Base-by-base conservation (phyloP, 2,113 vertebrate genomes). In the Neolamprologus devosi region DNA sequence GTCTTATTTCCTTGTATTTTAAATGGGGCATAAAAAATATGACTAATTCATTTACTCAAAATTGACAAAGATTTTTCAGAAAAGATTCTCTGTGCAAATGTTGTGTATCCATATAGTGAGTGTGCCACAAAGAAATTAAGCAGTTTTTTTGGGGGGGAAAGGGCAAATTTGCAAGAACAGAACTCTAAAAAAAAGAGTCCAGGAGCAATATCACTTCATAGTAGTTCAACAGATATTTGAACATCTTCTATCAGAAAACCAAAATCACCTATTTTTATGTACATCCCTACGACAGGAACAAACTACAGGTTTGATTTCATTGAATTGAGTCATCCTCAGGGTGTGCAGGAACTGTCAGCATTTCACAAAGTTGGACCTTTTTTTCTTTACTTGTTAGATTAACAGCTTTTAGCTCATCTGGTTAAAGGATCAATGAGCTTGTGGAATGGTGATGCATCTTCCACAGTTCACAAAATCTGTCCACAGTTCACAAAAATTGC, bases 71-170 rank as follows among this genome's bases (percentile, higher is more conserved):
- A 73, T 28, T 73, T 17, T 42, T 10, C 40, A 28, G 14, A 75
- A 47, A 75, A 28, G 40, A 7, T 75, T 75, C 14, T 47, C 21
- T 75, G 40, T 47, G 9, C 21, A 47, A 47, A 75, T 47, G 68
- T 73, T 45, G 23, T 28, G 68, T 28, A 17, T 47, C 16, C 37
- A 42, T 42, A 42, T 23, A 42, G 35, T 9, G 37, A 42, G 13
- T 42, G 37, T 23, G 37, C 8, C n/a, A 42, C n/a, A 14, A 40
- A 70, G n/a, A 68, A 40, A 68, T 40, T 42, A 70, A 42, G 65
- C n/a, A 70, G 11, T 0, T 14, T 21, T 40, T 40, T 37, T 0
- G 1, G 3, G 6, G 3, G 2, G 0, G 0, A 1, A 5, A 4
- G 0, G 19, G 35, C 63, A 70, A 42, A 2, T 70, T 23, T 42